Percentiles rank a stretch among this genome's conserved stretches.
Conservation (phyloP, 1,140 invertebrate species). For the Drosophila prosaltans region DNA sequence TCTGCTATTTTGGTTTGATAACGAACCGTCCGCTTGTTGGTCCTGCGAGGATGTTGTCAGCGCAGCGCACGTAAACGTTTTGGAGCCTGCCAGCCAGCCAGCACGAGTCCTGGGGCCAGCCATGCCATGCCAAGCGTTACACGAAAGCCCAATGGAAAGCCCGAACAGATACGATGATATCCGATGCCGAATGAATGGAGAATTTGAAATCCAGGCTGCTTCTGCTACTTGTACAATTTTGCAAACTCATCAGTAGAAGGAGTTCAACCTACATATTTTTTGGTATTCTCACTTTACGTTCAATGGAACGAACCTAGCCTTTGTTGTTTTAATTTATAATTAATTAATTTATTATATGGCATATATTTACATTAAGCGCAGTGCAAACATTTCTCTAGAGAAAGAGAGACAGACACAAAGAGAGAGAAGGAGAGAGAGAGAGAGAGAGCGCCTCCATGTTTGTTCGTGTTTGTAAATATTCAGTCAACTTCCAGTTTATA, state of each 20-base stretch:
- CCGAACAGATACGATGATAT: constrained; percentile 8
- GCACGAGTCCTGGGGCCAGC: constrained; percentile 45
- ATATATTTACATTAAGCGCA: constrained; percentile 40
- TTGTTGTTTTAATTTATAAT: constrained; percentile 57
- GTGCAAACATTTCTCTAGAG: constrained; percentile 8
- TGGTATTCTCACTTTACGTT: not conserved
- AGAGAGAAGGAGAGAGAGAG: not conserved
- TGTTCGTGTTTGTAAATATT: not conserved
- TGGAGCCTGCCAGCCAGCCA: constrained; percentile 53
- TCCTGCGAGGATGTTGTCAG: constrained; percentile 80
- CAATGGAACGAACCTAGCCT: constrained; percentile 1
- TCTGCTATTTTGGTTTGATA: constrained; percentile 15
- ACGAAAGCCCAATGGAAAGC: constrained; percentile 34
- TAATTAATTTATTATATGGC: constrained; percentile 67
- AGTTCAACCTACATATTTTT: not conserved
- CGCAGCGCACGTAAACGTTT: constrained; percentile 80
- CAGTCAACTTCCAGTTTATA: constrained; percentile 67
- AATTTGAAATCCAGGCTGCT: constrained; percentile 9
- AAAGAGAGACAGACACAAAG: not conserved
- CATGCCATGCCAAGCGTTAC: not conserved
- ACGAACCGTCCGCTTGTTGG: constrained; percentile 76
- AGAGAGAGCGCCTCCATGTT: not conserved
- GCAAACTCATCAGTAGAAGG: not conserved
- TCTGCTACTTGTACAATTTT: not conserved
- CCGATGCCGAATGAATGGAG: constrained; percentile 10